Conservation (phyloP, 2,888 invertebrate genomes). For the Aproaerema taeniolella region DNA sequence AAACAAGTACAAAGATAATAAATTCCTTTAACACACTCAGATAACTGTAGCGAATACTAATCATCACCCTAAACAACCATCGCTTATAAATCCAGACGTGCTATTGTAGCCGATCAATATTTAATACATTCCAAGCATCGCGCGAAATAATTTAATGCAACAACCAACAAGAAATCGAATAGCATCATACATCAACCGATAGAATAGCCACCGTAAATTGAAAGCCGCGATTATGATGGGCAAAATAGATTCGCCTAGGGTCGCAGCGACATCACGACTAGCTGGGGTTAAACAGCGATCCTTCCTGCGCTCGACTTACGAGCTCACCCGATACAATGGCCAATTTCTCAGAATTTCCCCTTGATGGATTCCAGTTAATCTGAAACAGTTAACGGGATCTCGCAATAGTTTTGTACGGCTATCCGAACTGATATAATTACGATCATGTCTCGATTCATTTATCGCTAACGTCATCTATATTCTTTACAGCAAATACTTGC, state of each 20-base stretch:
- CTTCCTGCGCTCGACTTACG: conserved; percentile 60
- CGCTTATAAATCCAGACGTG: not conserved
- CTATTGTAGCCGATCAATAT: conserved; percentile 8
- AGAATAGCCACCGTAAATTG: conserved; percentile 69
- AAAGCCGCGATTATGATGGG: conserved; percentile 72
- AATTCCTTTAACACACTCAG: no score
- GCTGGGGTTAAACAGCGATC: conserved; percentile 64
- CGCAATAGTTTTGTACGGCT: conserved; percentile 26
- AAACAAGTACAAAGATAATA: no score
- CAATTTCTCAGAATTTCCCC: conserved; percentile 65
- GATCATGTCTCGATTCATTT: conserved; percentile 9
- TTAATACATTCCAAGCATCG: conserved; percentile 6
- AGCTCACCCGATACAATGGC: conserved; percentile 65
- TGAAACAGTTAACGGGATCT: conserved; percentile 45
- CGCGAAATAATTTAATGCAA: conserved; percentile 33
- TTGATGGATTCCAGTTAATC: conserved; percentile 55
- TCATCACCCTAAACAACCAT: conserved; percentile 6
- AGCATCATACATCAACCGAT: conserved; percentile 47
- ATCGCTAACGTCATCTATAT: conserved; percentile 5
- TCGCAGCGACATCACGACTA: conserved; percentile 70
- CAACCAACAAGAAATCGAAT: conserved; percentile 34
- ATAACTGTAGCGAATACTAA: no score
- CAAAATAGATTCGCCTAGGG: conserved; percentile 62
- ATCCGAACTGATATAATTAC: conserved; percentile 9
- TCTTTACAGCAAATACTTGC: conserved; percentile 3